Conservation (phyloP, 2,113 vertebrate genomes). For the Urocynchramus pylzowi region DNA sequence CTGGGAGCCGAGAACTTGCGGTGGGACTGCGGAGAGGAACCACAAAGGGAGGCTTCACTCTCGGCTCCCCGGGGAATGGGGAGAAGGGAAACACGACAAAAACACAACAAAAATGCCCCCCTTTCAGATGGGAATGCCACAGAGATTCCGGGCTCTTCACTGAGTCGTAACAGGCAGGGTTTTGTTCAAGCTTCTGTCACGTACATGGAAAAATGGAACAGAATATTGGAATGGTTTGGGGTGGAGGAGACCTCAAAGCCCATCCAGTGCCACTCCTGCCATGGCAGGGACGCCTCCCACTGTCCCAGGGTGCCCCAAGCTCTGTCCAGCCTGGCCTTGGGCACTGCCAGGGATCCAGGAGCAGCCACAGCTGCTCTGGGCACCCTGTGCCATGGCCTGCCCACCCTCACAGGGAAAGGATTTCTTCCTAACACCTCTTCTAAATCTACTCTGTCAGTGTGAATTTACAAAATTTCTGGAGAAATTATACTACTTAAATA, state of each 20-base stretch:
- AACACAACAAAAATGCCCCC: not conserved
- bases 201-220: fast-evolving
- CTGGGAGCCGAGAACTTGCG: constrained; percentile 82
- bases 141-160: not conserved
- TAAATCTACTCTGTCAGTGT: not conserved
- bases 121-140: not conserved
- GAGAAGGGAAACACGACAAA: not conserved
- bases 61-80: not conserved
- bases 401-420: not conserved
- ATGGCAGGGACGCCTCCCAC: not conserved
- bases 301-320: fast-evolving
- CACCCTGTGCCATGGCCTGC: not conserved
- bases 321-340: fast-evolving
- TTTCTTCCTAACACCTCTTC: not conserved
- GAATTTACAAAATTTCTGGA: not conserved
- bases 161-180: fast-evolving
- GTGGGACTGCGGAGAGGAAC: constrained; percentile 66
- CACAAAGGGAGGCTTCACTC: not conserved
- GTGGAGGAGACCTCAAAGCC: not conserved
- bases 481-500: not conserved
- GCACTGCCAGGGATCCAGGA: not conserved
- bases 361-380: not conserved
- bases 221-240: not conserved
- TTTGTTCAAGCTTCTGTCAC: not conserved
- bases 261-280: not conserved